Evolutionary conservation across 2,888 invertebrate species (phyloP).

Genomic region (Stictocephala bisonia): DNA sequence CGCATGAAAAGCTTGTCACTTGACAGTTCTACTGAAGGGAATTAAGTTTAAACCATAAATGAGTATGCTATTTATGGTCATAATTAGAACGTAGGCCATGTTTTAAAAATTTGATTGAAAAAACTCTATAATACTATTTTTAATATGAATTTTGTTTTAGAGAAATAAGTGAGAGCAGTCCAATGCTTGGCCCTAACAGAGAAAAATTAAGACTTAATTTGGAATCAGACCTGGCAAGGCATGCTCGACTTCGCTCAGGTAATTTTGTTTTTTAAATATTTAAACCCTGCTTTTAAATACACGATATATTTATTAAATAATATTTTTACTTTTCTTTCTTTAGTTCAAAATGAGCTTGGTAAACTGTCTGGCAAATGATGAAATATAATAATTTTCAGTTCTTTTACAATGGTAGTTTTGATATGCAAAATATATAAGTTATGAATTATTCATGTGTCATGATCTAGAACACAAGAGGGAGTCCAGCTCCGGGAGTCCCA

Average conservation of each 20-base stretch:
- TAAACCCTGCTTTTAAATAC: background rate
- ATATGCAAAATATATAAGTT: background rate
- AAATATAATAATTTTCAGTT: too few species aligned
- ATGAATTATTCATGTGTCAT: slow-evolving; percentile 65
- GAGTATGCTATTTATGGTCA: too few species aligned
- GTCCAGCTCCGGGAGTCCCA: slow-evolving; percentile 69
- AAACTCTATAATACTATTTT: too few species aligned
- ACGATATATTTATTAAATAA: background rate
- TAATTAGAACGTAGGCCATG: too few species aligned
- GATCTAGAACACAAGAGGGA: slow-evolving; percentile 56
- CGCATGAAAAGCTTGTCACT: too few species aligned
- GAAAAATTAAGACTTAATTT: slow-evolving; percentile 71
- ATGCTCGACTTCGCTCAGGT: slow-evolving; percentile 63
- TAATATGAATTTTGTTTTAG: slow-evolving; percentile 34
- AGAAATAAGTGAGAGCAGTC: slow-evolving; percentile 52
- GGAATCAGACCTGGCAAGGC: slow-evolving; percentile 67
- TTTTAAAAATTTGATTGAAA: too few species aligned
- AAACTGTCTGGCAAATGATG: too few species aligned
- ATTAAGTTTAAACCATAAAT: too few species aligned
- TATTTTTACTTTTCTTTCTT: background rate
- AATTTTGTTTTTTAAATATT: background rate
- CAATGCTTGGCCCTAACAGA: slow-evolving; percentile 61
- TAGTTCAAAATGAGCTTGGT: background rate
- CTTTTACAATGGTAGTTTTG: slow-evolving; percentile 93
- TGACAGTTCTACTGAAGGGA: too few species aligned